A percentile compares a stretch with the other conserved stretches of the same genome.
These are phyloP conservation scores for Malthinus seriepunctatus DNA, from an alignment of 2,888 invertebrate genomes.

Conservation along the genomic window DNA sequence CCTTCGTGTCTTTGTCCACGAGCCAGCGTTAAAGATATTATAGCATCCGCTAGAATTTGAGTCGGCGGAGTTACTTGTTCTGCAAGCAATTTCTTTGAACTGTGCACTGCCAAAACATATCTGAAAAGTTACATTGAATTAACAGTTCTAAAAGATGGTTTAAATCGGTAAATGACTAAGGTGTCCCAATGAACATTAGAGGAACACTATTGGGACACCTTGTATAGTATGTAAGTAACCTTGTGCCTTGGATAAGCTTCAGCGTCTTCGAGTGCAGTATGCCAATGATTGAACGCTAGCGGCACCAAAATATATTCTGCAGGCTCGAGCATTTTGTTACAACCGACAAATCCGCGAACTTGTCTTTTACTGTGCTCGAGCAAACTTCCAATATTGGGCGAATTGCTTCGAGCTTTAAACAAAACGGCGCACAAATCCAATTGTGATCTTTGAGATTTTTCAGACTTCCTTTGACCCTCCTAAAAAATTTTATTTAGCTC, in stretches of 20 bases:
- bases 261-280: constrained; percentile 81
- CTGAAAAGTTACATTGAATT: constrained; percentile 47
- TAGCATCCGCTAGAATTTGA: constrained; percentile 88
- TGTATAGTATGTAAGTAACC: too few relatives aligned
- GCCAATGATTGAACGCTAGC: constrained; percentile 96
- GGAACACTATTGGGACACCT: too few relatives aligned
- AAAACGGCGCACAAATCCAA: constrained; percentile 90
- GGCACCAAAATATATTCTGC: constrained; percentile 92
- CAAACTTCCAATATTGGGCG: constrained; percentile 76
- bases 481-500: constrained; percentile 25
- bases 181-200: too few relatives aligned
- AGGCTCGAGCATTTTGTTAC: constrained; percentile 93
- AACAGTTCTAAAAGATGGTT: too few relatives aligned
- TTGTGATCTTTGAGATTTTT: constrained; percentile 87
- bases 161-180: too few relatives aligned
- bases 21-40: constrained; percentile 86
- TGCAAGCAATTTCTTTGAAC: constrained; percentile 86
- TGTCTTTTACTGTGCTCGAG: constrained; percentile 85
- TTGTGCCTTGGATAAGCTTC: constrained; percentile 82
- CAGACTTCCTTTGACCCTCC: constrained; percentile 68
- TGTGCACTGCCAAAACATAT: constrained; percentile 91
- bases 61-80: constrained; percentile 84
- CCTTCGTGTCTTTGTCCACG: constrained; percentile 92
- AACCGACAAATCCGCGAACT: constrained; percentile 90
- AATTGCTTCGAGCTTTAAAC: constrained; percentile 74